phyloP scores from a whole-genome alignment of 2,888 invertebrate genomes.

The Coleophora deauratella region DNA sequence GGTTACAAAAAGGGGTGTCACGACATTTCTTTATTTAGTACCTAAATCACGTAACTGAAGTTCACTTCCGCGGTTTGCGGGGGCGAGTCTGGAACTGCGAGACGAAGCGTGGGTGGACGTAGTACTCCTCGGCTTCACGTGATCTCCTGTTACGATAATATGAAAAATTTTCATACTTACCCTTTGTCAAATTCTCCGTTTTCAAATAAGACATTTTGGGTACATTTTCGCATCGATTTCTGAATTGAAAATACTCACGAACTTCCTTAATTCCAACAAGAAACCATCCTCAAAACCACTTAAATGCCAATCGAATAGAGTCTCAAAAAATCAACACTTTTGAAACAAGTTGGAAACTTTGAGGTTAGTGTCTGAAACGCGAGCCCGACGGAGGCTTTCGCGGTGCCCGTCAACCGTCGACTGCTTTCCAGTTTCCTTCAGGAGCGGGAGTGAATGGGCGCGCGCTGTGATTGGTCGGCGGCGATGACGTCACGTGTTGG shows the following conservation, averaged over 20 bases:
- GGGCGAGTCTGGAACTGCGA: constrained; percentile 62
- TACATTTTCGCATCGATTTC: too few relatives aligned
- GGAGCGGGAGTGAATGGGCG: constrained; percentile 81
- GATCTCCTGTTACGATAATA: constrained; percentile 16
- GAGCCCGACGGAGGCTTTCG: constrained; percentile 17
- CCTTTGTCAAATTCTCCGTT: too few relatives aligned
- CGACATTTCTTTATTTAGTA: constrained; percentile 7
- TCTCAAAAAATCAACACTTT: background rate
- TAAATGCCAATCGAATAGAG: too few relatives aligned
- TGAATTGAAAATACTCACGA: background rate
- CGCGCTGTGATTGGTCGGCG: constrained; percentile 73
- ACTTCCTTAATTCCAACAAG: background rate
- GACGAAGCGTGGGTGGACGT: constrained; percentile 63
- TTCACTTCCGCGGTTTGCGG: constrained; percentile 40
- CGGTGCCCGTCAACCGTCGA: constrained; percentile 61
- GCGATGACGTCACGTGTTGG: constrained; percentile 83
- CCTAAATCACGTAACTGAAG: constrained; percentile 21
- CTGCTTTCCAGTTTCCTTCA: constrained; percentile 71
- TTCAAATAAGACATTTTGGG: too few relatives aligned
- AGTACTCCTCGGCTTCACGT: constrained; percentile 48
- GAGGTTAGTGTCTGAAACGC: constrained; percentile 4
- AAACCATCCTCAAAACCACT: background rate
- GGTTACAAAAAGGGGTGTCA: background rate
- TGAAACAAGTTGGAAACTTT: constrained; percentile 10
- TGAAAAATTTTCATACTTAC: too few relatives aligned